A percentile compares a stretch with the other conserved stretches of the same genome.
Conservation (phyloP, 2,113 vertebrate species). For the Calidris pugnax region DNA sequence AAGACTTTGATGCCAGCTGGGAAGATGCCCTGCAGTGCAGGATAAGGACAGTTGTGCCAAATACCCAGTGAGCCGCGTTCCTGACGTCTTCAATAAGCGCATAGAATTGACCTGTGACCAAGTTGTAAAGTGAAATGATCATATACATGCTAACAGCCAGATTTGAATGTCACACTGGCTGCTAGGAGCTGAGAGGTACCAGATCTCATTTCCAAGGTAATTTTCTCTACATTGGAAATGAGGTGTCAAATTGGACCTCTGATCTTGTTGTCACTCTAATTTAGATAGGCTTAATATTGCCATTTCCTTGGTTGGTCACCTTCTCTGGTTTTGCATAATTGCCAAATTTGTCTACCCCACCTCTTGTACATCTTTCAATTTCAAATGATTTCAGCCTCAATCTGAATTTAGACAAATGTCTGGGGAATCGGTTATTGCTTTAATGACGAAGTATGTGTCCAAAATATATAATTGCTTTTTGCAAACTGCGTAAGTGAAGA, state of each 20-base stretch:
- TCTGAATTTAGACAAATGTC: neutral
- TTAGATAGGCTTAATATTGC: neutral
- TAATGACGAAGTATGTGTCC: neutral
- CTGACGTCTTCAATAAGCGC: neutral
- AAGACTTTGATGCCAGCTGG: neutral
- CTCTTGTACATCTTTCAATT: neutral
- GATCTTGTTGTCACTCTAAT: neutral
- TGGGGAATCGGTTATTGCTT: neutral
- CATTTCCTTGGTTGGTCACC: neutral
- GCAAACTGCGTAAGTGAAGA: neutral
- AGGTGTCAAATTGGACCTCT: conserved; percentile 18
- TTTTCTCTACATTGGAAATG: conserved; percentile 22
- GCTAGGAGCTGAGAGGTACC: neutral
- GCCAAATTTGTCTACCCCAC: neutral
- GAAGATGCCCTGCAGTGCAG: neutral
- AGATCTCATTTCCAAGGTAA: conserved; percentile 1
- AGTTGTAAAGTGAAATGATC: neutral
- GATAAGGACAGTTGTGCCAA: neutral
- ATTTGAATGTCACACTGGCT: neutral
- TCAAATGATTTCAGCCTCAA: neutral
- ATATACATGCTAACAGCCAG: neutral
- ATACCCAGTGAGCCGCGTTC: rapidly evolving
- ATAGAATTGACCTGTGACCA: neutral
- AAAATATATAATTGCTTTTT: neutral
- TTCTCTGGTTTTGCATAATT: conserved; percentile 24